Base-by-base conservation (phyloP, 37 sponge, comb jelly and placozoan genomes). In the Crambe crambe region DNA sequence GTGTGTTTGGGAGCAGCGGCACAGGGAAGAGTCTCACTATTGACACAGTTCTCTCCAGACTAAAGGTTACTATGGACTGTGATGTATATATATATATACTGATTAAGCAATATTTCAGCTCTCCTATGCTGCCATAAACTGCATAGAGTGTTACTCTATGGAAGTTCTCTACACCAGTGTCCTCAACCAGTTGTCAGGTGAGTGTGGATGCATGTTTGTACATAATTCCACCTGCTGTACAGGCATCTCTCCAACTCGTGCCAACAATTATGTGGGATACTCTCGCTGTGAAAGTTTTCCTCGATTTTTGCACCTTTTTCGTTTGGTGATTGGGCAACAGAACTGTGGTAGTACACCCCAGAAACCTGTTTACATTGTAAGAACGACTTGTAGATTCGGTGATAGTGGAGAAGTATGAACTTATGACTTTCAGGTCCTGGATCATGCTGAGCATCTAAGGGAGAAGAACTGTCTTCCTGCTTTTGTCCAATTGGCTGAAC, bases 1-100 rank as follows among this genome's bases (percentile, higher is more conserved):
- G 66, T 68, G 58, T 89, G 25, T 89, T 70, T 56, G 90, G 90
- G 2, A 43, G 80, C 76, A 89, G 63, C 68, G 85, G 81, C 15
- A 79, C 67, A 20, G 90, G 90, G n/a, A 89, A 89, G 61, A 80
- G 80, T 12, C 69, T 75, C 23, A 65, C 57, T 18, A 0, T 84
- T 0, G 58, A 73, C 25, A 75, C 80, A 12, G 70, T 89, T 20
- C 22, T 84, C 20, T 47, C 27, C 1, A 59, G 31, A 27, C 29
- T 84, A 41, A 40, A 89, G 63, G 90, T 79, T 20, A 80, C 65
- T 58, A 39, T n/a, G 4, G 27, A 21, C 15, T 40, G 47, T 72
- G 47, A n/a, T n/a, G 6, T 43, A 51, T 40, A 37, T 63, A 1
- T 32, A n/a, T 42, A 37, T 2, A 34, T n/a, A 31, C 1, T 63